Base-by-base conservation (phyloP, 2,113 vertebrate species). In the Rhodinocichla rosea region DNA sequence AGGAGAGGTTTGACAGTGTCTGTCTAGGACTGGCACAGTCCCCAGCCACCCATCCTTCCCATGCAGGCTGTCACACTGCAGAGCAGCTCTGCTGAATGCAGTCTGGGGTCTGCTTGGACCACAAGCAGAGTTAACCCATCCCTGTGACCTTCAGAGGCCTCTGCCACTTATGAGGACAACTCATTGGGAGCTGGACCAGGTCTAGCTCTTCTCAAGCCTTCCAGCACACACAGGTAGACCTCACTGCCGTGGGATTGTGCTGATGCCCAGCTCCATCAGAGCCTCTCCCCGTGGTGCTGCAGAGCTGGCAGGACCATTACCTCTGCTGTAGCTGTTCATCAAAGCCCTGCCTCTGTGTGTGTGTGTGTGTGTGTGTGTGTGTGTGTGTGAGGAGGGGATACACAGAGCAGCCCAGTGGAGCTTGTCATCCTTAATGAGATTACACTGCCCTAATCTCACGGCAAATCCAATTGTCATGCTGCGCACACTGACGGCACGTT, bases 391-490 rank as follows among this genome's bases (percentile, higher is more conserved):
- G 49, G 44, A n/a, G n/a, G 73, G 69, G 68, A 52, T 22, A 21
- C 11, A 30, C 21, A 56, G 71, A 24, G 84, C 26, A 4, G 84
- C 45, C 86, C 74, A 71, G 39, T 17, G 42, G 53, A 56, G 63
- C 30, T 57, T 89, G 82, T 95, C 91, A 37, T 64, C 6, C 24
- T 88, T 95, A 92, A 97, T 79, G 90, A 96, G 95, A 91, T 89
- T 95, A 77, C 23, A 9, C 73, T 65, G 60, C 89, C 89, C 84
- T 95, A 89, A 97, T 97, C 95, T 94, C 89, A 67, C 67, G 78
- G 91, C 78, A 94, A 96, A 91, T 85, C 24, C 24, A 78, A 79
- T 96, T 97, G 94, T 70, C 84, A 83, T 86, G 94, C 87, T 60
- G 13, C 18, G 64, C 2, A 5, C 42, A 28, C 18, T 18, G 69